Conservation (phyloP, 2,888 invertebrate species). For the Drosophila formosana region DNA sequence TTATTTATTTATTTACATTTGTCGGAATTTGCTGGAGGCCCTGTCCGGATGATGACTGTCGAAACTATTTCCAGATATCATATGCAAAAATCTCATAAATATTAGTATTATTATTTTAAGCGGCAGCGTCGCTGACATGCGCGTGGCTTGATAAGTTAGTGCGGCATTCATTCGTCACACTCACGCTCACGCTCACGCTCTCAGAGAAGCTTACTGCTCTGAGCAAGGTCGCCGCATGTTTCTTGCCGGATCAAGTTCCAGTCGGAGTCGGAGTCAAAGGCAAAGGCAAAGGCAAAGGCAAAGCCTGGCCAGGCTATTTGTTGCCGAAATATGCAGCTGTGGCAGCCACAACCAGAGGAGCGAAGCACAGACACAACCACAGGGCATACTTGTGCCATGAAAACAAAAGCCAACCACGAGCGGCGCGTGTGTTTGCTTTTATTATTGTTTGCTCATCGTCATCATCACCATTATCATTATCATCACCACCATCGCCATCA, state of each 20-base stretch:
- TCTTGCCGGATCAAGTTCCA: constrained; percentile 20
- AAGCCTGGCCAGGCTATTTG: not conserved
- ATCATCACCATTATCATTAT: constrained; percentile 19
- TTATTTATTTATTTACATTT: constrained; percentile 8
- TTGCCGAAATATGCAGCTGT: constrained; percentile 27
- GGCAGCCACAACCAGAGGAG: not conserved
- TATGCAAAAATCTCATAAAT: constrained; percentile 32
- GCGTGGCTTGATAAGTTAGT: constrained; percentile 46
- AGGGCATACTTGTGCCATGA: constrained; percentile 14
- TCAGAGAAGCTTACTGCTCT: constrained; percentile 18
- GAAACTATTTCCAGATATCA: constrained; percentile 8
- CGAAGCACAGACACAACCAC: constrained; percentile 7
- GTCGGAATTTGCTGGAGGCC: constrained; percentile 4
- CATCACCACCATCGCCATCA: constrained; percentile 5
- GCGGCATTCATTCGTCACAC: constrained; percentile 13
- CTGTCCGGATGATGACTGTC: constrained; percentile 5
- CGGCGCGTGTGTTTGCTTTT: constrained; percentile 63
- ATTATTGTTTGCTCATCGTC: constrained; percentile 52
- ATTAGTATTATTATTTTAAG: constrained; percentile 34
- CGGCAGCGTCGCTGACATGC: constrained; percentile 18
- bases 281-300: not conserved
- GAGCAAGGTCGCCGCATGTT: constrained; percentile 14
- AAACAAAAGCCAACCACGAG: constrained; percentile 44
- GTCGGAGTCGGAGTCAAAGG: not conserved
- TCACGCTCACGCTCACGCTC: constrained; percentile 9